A percentile compares a stretch with the other conserved stretches of the same genome.
These are phyloP conservation scores for Alitta virens DNA, from an alignment of 2,888 invertebrate species.

Conservation along the genomic window DNA sequence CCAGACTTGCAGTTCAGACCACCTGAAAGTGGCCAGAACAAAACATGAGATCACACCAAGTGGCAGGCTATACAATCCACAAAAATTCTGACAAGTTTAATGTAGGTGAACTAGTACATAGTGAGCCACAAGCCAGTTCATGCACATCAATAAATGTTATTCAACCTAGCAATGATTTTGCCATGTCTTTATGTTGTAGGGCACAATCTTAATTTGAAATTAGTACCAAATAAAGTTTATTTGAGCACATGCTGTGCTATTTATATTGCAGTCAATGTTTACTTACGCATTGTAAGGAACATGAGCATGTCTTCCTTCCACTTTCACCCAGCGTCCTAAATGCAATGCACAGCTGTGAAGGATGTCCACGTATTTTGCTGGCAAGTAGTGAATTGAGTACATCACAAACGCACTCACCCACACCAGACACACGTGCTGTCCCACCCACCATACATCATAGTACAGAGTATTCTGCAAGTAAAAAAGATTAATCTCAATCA, in stretches of 20 bases:
- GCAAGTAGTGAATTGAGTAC: constrained; percentile 70
- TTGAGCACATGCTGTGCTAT: not conserved
- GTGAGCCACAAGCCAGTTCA: too few relatives aligned
- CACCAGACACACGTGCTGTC: constrained; percentile 75
- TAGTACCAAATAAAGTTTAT: too few relatives aligned
- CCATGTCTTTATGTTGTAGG: too few relatives aligned
- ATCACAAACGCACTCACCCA: constrained; percentile 83
- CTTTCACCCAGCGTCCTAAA: constrained; percentile 75
- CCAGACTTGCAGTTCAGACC: constrained; percentile 70
- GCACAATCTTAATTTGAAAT: too few relatives aligned
- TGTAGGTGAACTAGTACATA: too few relatives aligned
- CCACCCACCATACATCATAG: constrained; percentile 80
- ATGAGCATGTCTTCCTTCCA: constrained; percentile 64
- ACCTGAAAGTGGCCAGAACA: constrained; percentile 48
- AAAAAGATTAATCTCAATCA: too few relatives aligned
- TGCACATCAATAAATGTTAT: too few relatives aligned
- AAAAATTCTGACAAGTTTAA: too few relatives aligned
- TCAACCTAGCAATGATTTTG: too few relatives aligned
- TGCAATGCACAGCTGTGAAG: constrained; percentile 87
- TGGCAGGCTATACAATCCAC: too few relatives aligned
- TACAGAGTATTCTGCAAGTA: constrained; percentile 62
- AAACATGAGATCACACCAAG: too few relatives aligned
- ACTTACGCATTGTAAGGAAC: constrained; percentile 60
- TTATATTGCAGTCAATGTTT: not conserved
- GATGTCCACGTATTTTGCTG: constrained; percentile 78